Evolutionary conservation across 2,888 invertebrate genomes (phyloP), one percentile per base, ranked within the genome.

Genomic region (Catocala sponsa): DNA sequence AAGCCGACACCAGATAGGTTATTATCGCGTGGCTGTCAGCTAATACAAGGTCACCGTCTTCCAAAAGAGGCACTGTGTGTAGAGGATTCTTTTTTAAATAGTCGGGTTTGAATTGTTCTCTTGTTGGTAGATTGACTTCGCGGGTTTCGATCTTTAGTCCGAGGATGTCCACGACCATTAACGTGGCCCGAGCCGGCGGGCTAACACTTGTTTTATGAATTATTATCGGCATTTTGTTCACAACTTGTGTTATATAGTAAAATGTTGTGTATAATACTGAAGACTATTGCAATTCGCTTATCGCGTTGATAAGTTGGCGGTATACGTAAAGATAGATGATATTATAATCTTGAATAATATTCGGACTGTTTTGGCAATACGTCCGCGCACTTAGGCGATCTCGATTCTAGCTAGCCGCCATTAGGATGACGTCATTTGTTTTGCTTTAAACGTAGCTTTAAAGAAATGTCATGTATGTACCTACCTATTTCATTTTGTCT

Each of bases 1-100:
- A 86, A 63, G 85, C 84, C 0, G 82, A 72, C 6, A 79, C 71
- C 5, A 88, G 63, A 54, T 88, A 88, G 6, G 83, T 81, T 44
- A 80, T 79, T 15, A 88, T 88, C 0, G 83, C 86, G 53, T 87
- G 87, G 46, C 87, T 87, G 51, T 87, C 87, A 0, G 82, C 69
- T 0, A 87, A 54, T 0, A 74, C 64, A 12, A 84, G 76, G 33
- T 79, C 81, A 11, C 76, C 80, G 58, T 87, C 87, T 82, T 87
- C 86, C 2, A 88, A 64, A 12, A 88, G 47, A 0, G 88, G 88
- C 4, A 88, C 79, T 2, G 87, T 81, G 59, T 87, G 86, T n/a
- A 85, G 55, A 1, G 87, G 87, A 6, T 87, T 88, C 51, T 85
- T 86, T 47, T 74, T 67, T 42, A 87, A 53, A 53, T 80, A 87